Evolutionary conservation across 2,888 invertebrate genomes (phyloP).

Genomic region (Rhagonycha fulva): DNA sequence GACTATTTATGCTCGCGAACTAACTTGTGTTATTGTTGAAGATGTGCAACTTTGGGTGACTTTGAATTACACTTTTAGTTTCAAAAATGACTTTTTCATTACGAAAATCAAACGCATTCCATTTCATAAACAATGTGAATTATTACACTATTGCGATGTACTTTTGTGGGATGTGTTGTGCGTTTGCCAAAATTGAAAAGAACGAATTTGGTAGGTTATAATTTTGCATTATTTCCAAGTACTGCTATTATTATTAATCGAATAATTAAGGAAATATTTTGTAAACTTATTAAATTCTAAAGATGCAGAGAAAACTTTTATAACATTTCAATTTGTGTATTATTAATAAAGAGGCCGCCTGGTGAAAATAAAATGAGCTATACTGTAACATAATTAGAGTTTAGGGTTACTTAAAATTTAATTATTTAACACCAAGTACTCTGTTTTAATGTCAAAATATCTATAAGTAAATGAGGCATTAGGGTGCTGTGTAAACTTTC

Average conservation of each 20-base stretch:
- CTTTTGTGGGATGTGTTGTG: slow-evolving; percentile 17
- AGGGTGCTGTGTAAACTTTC: not conserved
- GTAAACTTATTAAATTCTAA: not conserved
- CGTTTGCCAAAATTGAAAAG: slow-evolving; percentile 11
- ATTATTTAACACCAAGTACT: slow-evolving; percentile 11
- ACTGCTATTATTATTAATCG: not conserved
- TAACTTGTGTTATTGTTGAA: not conserved
- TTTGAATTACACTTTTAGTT: not conserved
- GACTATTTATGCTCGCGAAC: not conserved
- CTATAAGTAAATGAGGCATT: slow-evolving; percentile 8
- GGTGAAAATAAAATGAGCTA: slow-evolving; percentile 10
- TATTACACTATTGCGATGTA: slow-evolving; percentile 4
- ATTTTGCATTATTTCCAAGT: not conserved
- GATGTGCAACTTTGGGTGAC: not conserved
- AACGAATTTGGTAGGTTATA: slow-evolving; percentile 21
- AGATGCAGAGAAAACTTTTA: not conserved
- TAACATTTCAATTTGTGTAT: not conserved
- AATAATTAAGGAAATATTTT: not conserved
- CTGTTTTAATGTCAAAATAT: not conserved
- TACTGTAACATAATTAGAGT: slow-evolving; percentile 19
- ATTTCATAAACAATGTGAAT: slow-evolving; percentile 6
- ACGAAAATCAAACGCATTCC: slow-evolving; percentile 1
- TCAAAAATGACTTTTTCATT: slow-evolving; percentile 14
- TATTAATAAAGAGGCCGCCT: slow-evolving; percentile 8
- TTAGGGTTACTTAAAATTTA: slow-evolving; percentile 13